Percentiles rank a stretch among this genome's conserved stretches.
Evolutionary conservation across 2,797 vertebrate species (phyloP).

Genomic region (Lutjanus argentimaculatus): DNA sequence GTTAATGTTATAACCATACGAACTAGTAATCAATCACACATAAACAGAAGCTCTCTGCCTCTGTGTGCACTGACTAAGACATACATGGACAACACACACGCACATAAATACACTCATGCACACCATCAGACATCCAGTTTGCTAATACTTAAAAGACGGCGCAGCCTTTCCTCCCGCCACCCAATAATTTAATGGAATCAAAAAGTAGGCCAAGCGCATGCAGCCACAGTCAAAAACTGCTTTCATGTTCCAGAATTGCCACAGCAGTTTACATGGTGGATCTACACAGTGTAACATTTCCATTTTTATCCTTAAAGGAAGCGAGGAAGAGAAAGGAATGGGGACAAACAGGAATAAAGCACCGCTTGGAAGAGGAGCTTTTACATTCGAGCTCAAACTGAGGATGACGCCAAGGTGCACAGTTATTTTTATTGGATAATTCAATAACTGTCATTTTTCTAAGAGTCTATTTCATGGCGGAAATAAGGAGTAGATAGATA

Average conservation of each 20-base stretch:
- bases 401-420: background rate
- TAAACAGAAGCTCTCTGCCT: constrained; percentile 8
- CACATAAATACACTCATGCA: constrained; percentile 7
- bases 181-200: constrained; percentile 71
- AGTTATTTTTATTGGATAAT: constrained; percentile 20
- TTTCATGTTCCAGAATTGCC: constrained; percentile 65
- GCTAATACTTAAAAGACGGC: constrained; percentile 46
- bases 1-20: background rate
- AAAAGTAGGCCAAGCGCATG: constrained; percentile 71
- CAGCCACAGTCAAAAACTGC: constrained; percentile 57
- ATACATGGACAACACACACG: constrained; percentile 1
- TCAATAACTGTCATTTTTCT: background rate
- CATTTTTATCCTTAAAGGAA: constrained; percentile 31
- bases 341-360: constrained; percentile 20
- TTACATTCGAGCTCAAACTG: background rate
- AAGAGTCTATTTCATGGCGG: background rate
- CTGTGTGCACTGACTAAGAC: background rate
- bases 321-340: background rate
- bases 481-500: background rate
- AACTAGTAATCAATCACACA: background rate
- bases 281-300: constrained; percentile 32
- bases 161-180: constrained; percentile 52
- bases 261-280: constrained; percentile 55
- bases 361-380: background rate
- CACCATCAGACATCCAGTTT: constrained; percentile 44